Evolutionary conservation across 2,113 vertebrate species (phyloP).

Genomic region (Gavia stellata): DNA sequence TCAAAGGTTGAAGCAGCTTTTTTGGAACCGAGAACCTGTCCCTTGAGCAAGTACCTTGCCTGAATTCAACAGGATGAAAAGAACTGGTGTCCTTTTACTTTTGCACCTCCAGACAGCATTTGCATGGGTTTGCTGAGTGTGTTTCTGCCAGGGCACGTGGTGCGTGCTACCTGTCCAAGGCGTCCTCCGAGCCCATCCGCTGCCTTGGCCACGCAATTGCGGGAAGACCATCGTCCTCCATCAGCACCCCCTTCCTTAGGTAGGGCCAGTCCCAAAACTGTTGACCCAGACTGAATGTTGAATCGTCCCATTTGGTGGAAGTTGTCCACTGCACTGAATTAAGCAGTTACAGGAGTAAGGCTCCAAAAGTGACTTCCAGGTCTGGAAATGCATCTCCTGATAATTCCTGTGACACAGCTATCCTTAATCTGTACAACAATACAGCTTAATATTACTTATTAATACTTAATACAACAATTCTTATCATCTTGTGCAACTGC

Average conservation of each 20-base stretch:
- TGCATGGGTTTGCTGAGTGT: neutral
- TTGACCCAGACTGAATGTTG: neutral
- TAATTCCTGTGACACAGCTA: neutral
- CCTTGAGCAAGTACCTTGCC: slow-evolving; percentile 13
- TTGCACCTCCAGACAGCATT: neutral
- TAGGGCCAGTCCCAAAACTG: neutral
- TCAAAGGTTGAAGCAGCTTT: slow-evolving; percentile 55
- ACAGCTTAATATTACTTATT: neutral
- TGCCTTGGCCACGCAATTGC: neutral
- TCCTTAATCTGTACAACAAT: neutral
- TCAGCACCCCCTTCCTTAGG: neutral
- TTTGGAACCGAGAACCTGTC: slow-evolving; percentile 26
- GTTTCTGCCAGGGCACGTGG: neutral
- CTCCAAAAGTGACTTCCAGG: neutral
- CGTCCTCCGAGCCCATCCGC: rapidly evolving
- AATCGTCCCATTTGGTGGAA: neutral
- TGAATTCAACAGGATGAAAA: neutral
- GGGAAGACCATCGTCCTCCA: neutral
- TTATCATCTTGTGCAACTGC: neutral
- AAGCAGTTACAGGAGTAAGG: neutral
- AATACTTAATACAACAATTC: neutral
- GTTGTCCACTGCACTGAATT: too few relatives aligned
- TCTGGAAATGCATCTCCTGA: neutral
- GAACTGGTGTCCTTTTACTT: neutral
- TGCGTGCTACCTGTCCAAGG: neutral